Percentiles rank a stretch among this genome's conserved stretches.
These are phyloP conservation scores for Spea bombifrons DNA, from an alignment of 2,113 vertebrate genomes.

Conservation along the genomic window DNA sequence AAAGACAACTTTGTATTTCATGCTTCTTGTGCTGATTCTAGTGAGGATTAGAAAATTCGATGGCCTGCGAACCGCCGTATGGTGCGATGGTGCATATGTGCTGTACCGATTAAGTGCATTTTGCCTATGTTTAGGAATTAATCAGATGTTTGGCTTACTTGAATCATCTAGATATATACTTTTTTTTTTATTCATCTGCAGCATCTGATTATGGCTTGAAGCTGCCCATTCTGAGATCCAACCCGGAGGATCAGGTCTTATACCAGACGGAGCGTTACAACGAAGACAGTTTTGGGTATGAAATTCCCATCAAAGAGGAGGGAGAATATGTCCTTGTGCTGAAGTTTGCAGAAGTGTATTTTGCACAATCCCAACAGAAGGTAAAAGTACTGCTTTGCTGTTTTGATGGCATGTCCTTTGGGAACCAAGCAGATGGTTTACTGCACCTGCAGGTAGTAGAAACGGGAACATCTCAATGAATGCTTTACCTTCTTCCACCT, in stretches of 20 bases:
- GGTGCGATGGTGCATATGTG: too few species aligned
- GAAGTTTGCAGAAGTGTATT: constrained; percentile 98
- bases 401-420: neutral
- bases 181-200: constrained; percentile 48
- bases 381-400: constrained; percentile 59
- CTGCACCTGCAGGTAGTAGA: neutral
- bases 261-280: constrained; percentile 98
- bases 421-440: constrained; percentile 19
- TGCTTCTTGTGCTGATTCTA: too few species aligned
- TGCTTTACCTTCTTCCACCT: constrained; percentile 46
- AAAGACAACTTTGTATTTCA: too few species aligned
- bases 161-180: too few species aligned
- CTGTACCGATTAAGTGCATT: too few species aligned
- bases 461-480: neutral
- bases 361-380: constrained; percentile 98
- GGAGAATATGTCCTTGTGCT: constrained; percentile 93
- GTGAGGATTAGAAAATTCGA: too few species aligned
- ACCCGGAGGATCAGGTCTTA: constrained; percentile 88
- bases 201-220: constrained; percentile 97
- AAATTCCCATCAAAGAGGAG: constrained; percentile 90
- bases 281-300: constrained; percentile 95
- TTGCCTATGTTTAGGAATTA: too few species aligned
- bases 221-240: constrained; percentile 90
- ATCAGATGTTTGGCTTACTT: too few species aligned
- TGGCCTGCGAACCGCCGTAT: too few species aligned